A percentile compares a stretch with the other conserved stretches of the same genome.
These are phyloP conservation scores for Linnaemya vulpina DNA, from an alignment of 2,888 invertebrate genomes.

Conservation along the genomic window DNA sequence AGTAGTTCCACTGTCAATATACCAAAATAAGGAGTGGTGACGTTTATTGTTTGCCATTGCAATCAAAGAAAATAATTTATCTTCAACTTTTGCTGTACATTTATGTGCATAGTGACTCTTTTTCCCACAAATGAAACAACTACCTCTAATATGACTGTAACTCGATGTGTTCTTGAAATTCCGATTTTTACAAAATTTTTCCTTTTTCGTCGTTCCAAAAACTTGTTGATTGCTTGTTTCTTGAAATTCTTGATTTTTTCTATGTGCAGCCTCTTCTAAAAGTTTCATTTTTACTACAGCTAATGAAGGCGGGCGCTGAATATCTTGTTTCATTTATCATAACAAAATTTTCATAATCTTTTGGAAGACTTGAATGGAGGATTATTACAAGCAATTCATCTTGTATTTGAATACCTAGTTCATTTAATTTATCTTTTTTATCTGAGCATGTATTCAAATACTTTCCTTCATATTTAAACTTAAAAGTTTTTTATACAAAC, in stretches of 20 bases:
- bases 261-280: conserved; percentile 34
- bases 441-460: conserved; percentile 33
- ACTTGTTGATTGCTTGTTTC: not conserved
- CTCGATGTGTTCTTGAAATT: not conserved
- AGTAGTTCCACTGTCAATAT: not conserved
- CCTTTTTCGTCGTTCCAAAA: not conserved
- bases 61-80: conserved; percentile 17
- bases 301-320: conserved; percentile 37
- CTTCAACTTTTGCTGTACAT: not conserved
- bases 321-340: conserved; percentile 65
- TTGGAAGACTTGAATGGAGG: too few species aligned
- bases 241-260: too few species aligned
- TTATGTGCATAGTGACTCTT: not conserved
- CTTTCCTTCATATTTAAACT: conserved; percentile 52
- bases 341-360: conserved; percentile 59
- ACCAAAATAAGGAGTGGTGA: not conserved
- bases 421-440: conserved; percentile 18
- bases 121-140: too few species aligned
- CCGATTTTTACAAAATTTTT: too few species aligned
- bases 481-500: too few species aligned
- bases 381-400: conserved; percentile 52
- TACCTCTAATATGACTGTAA: not conserved
- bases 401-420: conserved; percentile 45
- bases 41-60: conserved; percentile 27
- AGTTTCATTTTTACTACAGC: conserved; percentile 58